Percentiles rank a stretch among this genome's conserved stretches.
These are phyloP conservation scores for Poeciliopsis retropinna DNA, from an alignment of 2,113 vertebrate species.

Conservation along the genomic window DNA sequence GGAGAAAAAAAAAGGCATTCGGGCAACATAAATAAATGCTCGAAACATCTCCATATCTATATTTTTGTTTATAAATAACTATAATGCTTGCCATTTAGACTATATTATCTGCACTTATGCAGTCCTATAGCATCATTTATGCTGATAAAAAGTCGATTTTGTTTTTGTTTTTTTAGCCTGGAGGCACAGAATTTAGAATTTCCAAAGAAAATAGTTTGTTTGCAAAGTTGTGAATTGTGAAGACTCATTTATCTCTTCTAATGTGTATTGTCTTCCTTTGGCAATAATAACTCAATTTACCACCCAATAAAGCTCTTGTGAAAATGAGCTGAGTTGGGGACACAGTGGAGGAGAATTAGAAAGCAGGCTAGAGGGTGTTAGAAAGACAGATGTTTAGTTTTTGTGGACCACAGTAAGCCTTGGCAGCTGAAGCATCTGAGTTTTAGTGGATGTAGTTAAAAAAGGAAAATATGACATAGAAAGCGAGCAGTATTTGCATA, in stretches of 20 bases:
- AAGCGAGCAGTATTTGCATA: constrained; percentile 6
- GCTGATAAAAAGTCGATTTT: neutral
- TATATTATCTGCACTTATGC: neutral
- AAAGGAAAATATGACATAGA: constrained; percentile 14
- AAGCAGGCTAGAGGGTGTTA: constrained; percentile 4
- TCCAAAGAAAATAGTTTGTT: constrained; percentile 1
- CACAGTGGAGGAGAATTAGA: constrained; percentile 30
- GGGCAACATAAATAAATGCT: neutral
- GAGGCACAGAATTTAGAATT: neutral
- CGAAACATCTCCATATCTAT: neutral
- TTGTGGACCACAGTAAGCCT: constrained; percentile 20
- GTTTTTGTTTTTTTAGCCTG: no score
- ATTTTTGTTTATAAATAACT: neutral
- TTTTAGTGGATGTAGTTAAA: constrained; percentile 21
- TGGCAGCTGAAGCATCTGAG: constrained; percentile 37
- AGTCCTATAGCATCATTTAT: neutral
- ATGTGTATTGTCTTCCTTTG: constrained; percentile 27
- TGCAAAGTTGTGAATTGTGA: constrained; percentile 14
- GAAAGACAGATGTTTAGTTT: constrained; percentile 41
- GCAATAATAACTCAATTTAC: constrained; percentile 30
- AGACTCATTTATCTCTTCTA: constrained; percentile 21
- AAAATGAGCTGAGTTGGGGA: constrained; percentile 33
- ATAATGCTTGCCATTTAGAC: neutral
- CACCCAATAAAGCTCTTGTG: constrained; percentile 39
- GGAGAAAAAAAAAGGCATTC: neutral